These are phyloP conservation scores for Zootoca vivipara DNA, from an alignment of 2,113 vertebrate species.

Conservation along the genomic window DNA sequence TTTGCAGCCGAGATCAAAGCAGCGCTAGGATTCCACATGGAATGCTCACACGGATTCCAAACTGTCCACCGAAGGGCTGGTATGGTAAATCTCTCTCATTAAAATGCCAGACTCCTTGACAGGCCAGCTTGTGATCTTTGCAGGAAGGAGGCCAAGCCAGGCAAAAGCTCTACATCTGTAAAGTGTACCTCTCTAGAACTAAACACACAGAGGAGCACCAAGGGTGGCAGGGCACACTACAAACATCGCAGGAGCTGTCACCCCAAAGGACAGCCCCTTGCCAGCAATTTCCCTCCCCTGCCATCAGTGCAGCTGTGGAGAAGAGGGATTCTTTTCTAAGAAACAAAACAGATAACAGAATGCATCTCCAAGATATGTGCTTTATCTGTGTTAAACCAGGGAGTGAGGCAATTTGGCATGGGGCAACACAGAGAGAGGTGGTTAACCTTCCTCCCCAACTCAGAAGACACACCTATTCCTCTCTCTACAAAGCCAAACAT, in stretches of 20 bases:
- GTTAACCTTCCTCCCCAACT: not conserved
- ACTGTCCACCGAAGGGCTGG: not conserved
- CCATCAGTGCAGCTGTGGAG: not conserved
- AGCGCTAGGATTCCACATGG: not conserved
- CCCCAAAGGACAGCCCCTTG: not conserved
- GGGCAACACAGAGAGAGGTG: not conserved
- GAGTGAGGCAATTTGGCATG: not conserved
- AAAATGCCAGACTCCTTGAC: conserved; percentile 7
- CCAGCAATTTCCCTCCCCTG: not conserved
- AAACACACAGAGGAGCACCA: not conserved
- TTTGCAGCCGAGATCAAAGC: not conserved
- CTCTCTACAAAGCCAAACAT: not conserved
- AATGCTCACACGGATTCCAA: not conserved
- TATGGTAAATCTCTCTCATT: conserved; percentile 28
- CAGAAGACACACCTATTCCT: not conserved
- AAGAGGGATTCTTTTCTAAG: not conserved
- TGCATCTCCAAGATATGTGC: not conserved
- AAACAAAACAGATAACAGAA: not conserved
- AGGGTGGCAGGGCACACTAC: not conserved
- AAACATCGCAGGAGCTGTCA: not conserved
- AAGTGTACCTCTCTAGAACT: not conserved
- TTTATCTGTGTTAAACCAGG: not conserved
- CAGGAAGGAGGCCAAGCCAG: not conserved
- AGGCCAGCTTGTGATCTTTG: conserved; percentile 1
- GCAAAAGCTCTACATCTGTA: not conserved